These are phyloP conservation scores for Natrix natrix DNA, from an alignment of 2,797 vertebrate species.

Conservation along the genomic window DNA sequence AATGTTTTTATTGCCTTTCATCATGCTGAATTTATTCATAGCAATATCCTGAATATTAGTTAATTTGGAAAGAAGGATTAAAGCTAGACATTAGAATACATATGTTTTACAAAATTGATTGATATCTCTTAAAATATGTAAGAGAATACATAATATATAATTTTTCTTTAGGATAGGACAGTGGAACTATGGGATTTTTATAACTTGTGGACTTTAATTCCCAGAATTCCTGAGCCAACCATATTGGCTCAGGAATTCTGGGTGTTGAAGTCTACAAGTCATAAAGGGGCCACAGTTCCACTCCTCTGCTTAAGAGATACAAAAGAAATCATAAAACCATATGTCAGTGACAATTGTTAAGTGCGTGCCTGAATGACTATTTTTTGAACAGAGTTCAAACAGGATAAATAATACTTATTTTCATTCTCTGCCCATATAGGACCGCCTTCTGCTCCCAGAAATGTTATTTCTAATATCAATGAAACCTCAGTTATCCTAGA, in stretches of 20 bases:
- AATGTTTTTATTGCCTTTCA: slow-evolving; percentile 43
- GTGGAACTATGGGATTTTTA: not conserved
- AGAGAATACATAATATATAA: not conserved
- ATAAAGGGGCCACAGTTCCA: not conserved
- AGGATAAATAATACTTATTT: slow-evolving; percentile 25
- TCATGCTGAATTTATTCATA: not conserved
- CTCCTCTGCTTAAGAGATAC: slow-evolving; percentile 30
- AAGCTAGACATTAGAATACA: not conserved
- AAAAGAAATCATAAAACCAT: slow-evolving; percentile 40
- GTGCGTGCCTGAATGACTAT: slow-evolving; percentile 20
- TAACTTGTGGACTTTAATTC: not conserved
- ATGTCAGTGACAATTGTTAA: slow-evolving; percentile 29
- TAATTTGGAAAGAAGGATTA: not conserved
- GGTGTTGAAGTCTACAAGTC: not conserved
- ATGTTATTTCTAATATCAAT: slow-evolving; percentile 97
- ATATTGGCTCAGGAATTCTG: not conserved
- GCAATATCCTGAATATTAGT: not conserved
- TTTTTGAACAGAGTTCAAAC: slow-evolving; percentile 19
- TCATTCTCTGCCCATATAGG: slow-evolving; percentile 70
- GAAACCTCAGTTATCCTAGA: slow-evolving; percentile 98
- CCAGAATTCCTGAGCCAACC: not conserved
- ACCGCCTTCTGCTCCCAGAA: slow-evolving; percentile 90
- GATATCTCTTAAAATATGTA: not conserved
- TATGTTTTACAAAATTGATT: not conserved
- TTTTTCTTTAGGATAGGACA: not conserved